Evolutionary conservation across 2,113 vertebrate species (phyloP).

Genomic region (Callionymus lyra): DNA sequence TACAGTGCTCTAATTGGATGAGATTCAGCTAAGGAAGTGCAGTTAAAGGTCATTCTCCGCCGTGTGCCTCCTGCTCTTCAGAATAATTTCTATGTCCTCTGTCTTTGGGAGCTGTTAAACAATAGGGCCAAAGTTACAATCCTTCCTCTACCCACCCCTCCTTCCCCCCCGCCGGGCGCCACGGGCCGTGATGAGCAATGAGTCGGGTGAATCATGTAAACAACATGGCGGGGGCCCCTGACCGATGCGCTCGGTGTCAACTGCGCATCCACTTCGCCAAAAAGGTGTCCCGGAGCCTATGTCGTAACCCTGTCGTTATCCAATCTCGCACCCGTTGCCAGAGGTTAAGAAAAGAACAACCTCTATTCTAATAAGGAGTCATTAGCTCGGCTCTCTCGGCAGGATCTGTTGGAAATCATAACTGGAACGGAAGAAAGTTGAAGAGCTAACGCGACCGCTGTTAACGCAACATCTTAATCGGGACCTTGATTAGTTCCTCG

Average conservation of each 20-base stretch:
- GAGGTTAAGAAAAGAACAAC: conserved; percentile 38
- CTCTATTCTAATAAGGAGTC: conserved; percentile 44
- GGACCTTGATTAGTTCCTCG: too few species aligned
- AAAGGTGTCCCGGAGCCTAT: conserved; percentile 33
- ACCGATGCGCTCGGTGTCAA: conserved; percentile 48
- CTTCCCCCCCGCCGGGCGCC: conserved; percentile 48
- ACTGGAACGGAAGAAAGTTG: too few species aligned
- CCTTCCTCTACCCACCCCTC: conserved; percentile 66
- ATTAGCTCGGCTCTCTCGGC: too few species aligned
- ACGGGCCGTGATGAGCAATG: conserved; percentile 49
- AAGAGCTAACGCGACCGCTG: too few species aligned
- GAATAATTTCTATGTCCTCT: conserved; percentile 73
- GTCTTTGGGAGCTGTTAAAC: conserved; percentile 79
- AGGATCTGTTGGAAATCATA: too few species aligned
- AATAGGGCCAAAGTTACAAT: conserved; percentile 87
- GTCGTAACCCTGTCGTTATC: conserved; percentile 49
- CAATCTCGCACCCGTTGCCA: conserved; percentile 50
- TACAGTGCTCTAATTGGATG: conserved; percentile 99
- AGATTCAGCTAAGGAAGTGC: conserved; percentile 98
- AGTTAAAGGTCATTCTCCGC: conserved; percentile 92
- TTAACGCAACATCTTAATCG: too few species aligned
- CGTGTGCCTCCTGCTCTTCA: conserved; percentile 87
- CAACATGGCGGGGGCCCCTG: conserved; percentile 51
- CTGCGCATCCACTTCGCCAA: conserved; percentile 26
- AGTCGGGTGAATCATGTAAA: conserved; percentile 63